phyloP scores from a whole-genome alignment of 2,797 vertebrate species.

The Cirrhinus mrigala region DNA sequence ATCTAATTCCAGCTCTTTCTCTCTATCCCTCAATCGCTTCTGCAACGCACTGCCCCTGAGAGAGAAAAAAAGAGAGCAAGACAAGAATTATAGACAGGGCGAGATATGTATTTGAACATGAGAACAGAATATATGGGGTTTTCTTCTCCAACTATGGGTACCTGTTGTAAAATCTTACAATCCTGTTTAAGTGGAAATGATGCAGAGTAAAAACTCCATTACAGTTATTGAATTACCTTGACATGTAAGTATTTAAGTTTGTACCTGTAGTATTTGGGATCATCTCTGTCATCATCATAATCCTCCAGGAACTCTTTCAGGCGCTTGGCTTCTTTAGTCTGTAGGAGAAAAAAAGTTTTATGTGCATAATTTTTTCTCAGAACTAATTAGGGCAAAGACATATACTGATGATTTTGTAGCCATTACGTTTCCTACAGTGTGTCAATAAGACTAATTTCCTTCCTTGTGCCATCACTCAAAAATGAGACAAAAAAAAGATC shows the following conservation, averaged over 20 bases:
- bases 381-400: background rate
- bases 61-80: conserved; percentile 46
- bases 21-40: conserved; percentile 94
- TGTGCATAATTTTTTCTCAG: background rate
- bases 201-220: background rate
- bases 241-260: background rate
- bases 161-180: background rate
- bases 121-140: background rate
- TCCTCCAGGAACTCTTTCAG: conserved; percentile 98
- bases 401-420: background rate
- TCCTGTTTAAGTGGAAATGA: too few relatives aligned
- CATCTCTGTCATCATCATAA: conserved; percentile 97
- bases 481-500: background rate
- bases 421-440: background rate
- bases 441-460: background rate
- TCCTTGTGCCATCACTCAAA: background rate
- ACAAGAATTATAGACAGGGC: background rate
- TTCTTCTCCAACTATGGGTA: background rate
- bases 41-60: conserved; percentile 96
- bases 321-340: conserved; percentile 97
- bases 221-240: background rate
- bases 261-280: conserved; percentile 97
- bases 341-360: background rate
- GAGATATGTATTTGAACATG: background rate
- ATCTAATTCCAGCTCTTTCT: conserved; percentile 97